Evolutionary conservation across 2,888 invertebrate species (phyloP).

Genomic region (Sinohyriopsis cumingii): DNA sequence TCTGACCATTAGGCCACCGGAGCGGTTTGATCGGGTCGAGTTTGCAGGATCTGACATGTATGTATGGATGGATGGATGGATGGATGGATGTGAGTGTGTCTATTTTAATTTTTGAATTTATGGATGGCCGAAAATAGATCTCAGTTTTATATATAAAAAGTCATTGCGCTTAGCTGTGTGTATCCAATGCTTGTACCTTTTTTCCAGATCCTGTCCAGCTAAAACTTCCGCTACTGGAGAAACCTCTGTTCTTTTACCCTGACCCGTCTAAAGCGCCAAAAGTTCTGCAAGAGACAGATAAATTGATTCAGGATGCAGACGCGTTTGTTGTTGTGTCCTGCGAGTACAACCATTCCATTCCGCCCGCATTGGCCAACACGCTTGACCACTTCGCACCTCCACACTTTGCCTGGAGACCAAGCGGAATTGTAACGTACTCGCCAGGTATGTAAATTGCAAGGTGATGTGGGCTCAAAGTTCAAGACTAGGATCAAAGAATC

Average conservation of each 20-base stretch:
- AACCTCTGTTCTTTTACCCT: slow-evolving; percentile 40
- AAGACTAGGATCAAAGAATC: too few species aligned
- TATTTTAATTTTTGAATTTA: too few species aligned
- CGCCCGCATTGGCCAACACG: slow-evolving; percentile 72
- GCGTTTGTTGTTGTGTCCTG: slow-evolving; percentile 70
- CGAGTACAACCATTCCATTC: slow-evolving; percentile 69
- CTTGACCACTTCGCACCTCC: slow-evolving; percentile 71
- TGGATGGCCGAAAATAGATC: background rate
- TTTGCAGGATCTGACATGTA: too few species aligned
- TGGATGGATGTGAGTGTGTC: too few species aligned
- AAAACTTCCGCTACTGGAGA: slow-evolving; percentile 54
- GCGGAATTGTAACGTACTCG: slow-evolving; percentile 58
- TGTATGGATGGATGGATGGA: too few species aligned
- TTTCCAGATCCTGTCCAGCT: slow-evolving; percentile 67
- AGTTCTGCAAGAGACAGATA: slow-evolving; percentile 26
- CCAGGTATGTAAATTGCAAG: slow-evolving; percentile 28
- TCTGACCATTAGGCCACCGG: too few species aligned
- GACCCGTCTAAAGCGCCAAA: slow-evolving; percentile 33
- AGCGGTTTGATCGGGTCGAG: too few species aligned
- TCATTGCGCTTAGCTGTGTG: background rate
- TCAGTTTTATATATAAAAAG: background rate
- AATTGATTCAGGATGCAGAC: slow-evolving; percentile 57
- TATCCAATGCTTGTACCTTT: background rate
- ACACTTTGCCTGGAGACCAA: slow-evolving; percentile 63
- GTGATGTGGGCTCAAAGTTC: too few species aligned